Evolutionary conservation across 2,888 invertebrate genomes (phyloP).

Genomic region (Saturnia pavonia): DNA sequence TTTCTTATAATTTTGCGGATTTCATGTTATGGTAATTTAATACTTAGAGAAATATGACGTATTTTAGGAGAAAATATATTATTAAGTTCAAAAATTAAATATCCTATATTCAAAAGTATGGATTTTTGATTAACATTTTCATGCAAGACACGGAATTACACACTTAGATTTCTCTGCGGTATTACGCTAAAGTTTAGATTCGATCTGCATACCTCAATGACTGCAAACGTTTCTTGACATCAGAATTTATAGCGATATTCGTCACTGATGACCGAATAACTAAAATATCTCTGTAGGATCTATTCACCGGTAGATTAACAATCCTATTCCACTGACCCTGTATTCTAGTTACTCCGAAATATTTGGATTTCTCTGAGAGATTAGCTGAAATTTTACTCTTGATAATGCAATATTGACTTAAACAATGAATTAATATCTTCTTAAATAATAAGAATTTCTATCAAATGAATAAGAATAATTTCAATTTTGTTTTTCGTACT

Average conservation of each 20-base stretch:
- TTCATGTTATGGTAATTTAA: too few relatives aligned
- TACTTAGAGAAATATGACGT: too few relatives aligned
- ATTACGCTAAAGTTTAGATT: conserved; percentile 36
- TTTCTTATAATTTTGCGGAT: too few relatives aligned
- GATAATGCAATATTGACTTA: background rate
- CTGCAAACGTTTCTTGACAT: conserved; percentile 46
- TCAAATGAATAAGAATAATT: too few relatives aligned
- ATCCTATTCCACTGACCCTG: conserved; percentile 23
- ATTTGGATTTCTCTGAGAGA: background rate
- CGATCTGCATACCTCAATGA: conserved; percentile 43
- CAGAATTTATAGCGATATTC: conserved; percentile 47
- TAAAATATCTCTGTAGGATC: conserved; percentile 50
- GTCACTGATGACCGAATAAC: conserved; percentile 55
- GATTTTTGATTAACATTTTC: too few relatives aligned
- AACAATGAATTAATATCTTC: background rate
- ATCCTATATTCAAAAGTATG: too few relatives aligned
- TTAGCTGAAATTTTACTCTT: background rate
- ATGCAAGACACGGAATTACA: too few relatives aligned
- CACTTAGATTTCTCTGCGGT: conserved; percentile 21
- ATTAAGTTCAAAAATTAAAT: too few relatives aligned
- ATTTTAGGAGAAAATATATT: too few relatives aligned
- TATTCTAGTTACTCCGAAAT: conserved; percentile 7
- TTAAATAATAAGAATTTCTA: background rate
- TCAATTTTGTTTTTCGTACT: too few relatives aligned
- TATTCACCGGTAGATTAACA: conserved; percentile 29